These are phyloP conservation scores for Limnephilus auricula DNA, from an alignment of 2,888 invertebrate species.

Conservation along the genomic window DNA sequence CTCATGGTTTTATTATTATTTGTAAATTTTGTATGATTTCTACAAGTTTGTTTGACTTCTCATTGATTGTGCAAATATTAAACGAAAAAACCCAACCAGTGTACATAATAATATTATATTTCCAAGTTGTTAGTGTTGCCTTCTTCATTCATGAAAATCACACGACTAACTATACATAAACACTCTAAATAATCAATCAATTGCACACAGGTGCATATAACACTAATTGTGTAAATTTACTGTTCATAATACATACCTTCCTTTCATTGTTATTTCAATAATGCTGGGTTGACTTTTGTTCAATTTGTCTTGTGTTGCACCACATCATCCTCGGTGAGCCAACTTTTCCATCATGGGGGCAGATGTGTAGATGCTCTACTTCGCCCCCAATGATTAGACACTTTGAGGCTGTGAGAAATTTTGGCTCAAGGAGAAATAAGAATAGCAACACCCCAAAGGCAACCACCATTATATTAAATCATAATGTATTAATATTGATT, in stretches of 20 bases:
- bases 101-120: constrained; percentile 29
- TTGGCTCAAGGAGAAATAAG: not conserved
- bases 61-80: constrained; percentile 8
- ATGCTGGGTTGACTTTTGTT: not conserved
- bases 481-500: not conserved
- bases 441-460: not conserved
- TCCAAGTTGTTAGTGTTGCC: constrained; percentile 3
- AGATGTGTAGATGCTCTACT: not conserved
- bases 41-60: constrained; percentile 9
- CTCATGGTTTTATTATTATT: not conserved
- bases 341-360: not conserved
- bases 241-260: constrained; percentile 10
- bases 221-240: constrained; percentile 41
- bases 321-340: no score
- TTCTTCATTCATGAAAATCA: constrained; percentile 10
- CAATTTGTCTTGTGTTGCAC: no score
- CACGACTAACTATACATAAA: constrained; percentile 15
- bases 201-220: constrained; percentile 64
- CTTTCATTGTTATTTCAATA: constrained; percentile 58
- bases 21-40: constrained; percentile 23
- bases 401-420: not conserved
- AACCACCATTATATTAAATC: not conserved
- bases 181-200: not conserved
- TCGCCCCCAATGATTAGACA: not conserved
- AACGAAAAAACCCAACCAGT: not conserved